Evolutionary conservation across 1,140 invertebrate genomes (phyloP), one percentile per base, ranked within the genome.

Genomic region (Magallana angulata): DNA sequence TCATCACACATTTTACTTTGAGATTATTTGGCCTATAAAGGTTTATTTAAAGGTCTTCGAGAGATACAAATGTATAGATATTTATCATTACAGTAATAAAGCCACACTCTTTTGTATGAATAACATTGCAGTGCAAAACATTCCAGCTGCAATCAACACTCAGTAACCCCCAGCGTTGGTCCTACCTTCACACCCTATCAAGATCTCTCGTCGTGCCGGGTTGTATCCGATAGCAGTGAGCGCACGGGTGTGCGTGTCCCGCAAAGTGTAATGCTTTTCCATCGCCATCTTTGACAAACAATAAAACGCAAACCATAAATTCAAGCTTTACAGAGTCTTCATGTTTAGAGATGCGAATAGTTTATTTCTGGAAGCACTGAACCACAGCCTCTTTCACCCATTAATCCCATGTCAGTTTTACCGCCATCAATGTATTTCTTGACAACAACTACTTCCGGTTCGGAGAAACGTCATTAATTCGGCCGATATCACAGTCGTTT

Each of bases 171-270:
- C 12, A 82, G 18, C 16, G n/a, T 82, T 82, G 48, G n/a, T 57
- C 16, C 16, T 92, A 94, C 94, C 94, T 93, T 95, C 94, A 90
- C 91, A 95, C 82, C 94, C 94, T n/a, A 94, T 91, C n/a, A 94
- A 80, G 62, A 95, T 93, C 91, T 95, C 94, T 30, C 94, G 88
- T 48, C 94, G 89, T 30, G 87, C 88, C 4, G 94, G 93, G 88
- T 94, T 93, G 86, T 92, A 94, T 11, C 94, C 94, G n/a, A 95
- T 85, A 0, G 94, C 93, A 36, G 94, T 95, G 57, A 95, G 93
- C 0, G 92, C 84, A 9, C 93, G 89, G 57, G 92, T 94, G 91
- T 95, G 94, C 11, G 92, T 94, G 58, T 95, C 94, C 57, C 92
- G 90, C n/a, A 94, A 84, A n/a, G 90, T 90, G 86, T 93, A 94